Evolutionary conservation across 2,113 vertebrate genomes (phyloP).

Genomic region (Taxidea taxus): DNA sequence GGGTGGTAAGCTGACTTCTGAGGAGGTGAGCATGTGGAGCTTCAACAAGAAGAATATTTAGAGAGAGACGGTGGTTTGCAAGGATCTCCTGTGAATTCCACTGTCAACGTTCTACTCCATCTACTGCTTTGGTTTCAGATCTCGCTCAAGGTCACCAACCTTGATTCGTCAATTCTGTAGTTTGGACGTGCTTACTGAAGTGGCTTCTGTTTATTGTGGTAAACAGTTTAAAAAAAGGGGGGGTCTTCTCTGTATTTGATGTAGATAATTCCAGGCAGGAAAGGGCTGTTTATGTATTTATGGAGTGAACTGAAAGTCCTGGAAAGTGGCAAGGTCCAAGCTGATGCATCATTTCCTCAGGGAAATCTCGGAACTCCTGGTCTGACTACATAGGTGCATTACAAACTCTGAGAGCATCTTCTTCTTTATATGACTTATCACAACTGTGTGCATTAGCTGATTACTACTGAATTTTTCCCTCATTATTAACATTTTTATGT

Average conservation of each 20-base stretch:
- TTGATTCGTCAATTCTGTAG: not conserved
- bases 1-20: not conserved
- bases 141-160: accelerated
- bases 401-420: not conserved
- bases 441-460: not conserved
- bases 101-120: accelerated
- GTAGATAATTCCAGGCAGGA: not conserved
- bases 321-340: not conserved
- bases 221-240: not conserved
- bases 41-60: accelerated
- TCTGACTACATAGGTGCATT: not conserved
- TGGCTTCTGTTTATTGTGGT: not conserved
- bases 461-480: not conserved
- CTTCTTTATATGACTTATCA: not conserved
- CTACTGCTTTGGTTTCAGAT: not conserved
- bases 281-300: not conserved
- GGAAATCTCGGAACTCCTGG: too few relatives aligned
- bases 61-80: not conserved
- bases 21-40: too few relatives aligned
- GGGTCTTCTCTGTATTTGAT: not conserved
- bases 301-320: not conserved
- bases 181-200: not conserved
- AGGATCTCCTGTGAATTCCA: accelerated
- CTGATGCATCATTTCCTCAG: accelerated
- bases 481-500: not conserved